These are phyloP conservation scores for Brotula barbata DNA, from an alignment of 2,797 vertebrate genomes.

Conservation along the genomic window DNA sequence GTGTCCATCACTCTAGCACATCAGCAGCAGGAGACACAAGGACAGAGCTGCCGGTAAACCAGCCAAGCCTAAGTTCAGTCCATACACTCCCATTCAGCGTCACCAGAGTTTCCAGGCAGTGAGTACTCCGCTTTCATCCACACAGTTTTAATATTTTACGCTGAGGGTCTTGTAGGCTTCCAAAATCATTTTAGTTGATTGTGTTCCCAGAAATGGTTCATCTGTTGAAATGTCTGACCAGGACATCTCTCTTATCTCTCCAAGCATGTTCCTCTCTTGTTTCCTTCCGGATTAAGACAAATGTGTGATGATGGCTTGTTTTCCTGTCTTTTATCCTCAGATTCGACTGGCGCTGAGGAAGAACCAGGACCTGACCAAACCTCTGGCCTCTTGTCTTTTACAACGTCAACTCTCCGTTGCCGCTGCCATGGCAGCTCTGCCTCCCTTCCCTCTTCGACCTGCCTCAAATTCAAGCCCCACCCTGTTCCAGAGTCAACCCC, in stretches of 20 bases:
- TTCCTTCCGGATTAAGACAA: background rate
- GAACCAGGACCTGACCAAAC: slow-evolving; percentile 85
- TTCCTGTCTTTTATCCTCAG: slow-evolving; percentile 68
- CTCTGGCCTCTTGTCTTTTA: slow-evolving; percentile 85
- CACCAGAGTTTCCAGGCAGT: slow-evolving; percentile 87
- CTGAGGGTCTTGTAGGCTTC: background rate
- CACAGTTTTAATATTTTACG: slow-evolving; percentile 8
- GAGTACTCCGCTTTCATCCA: slow-evolving; percentile 67
- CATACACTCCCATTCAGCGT: slow-evolving; percentile 88
- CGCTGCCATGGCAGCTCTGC: slow-evolving; percentile 80
- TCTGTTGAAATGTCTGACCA: slow-evolving; percentile 13
- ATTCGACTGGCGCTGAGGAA: slow-evolving; percentile 87
- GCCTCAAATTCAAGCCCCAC: slow-evolving; percentile 80
- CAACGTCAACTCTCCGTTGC: slow-evolving; percentile 81
- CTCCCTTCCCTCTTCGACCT: slow-evolving; percentile 83
- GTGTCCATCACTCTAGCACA: slow-evolving; percentile 84
- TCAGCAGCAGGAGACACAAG: slow-evolving; percentile 98
- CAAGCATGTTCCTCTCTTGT: too few species aligned
- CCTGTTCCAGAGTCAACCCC: slow-evolving; percentile 85
- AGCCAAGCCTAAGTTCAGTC: slow-evolving; percentile 97
- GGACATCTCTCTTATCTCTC: too few species aligned
- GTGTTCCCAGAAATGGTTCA: too few species aligned
- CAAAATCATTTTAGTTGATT: too few species aligned
- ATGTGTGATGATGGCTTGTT: slow-evolving; percentile 19
- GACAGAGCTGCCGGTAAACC: slow-evolving; percentile 97